Base-by-base conservation (phyloP, 2,888 invertebrate species). In the Lithophane socia region DNA sequence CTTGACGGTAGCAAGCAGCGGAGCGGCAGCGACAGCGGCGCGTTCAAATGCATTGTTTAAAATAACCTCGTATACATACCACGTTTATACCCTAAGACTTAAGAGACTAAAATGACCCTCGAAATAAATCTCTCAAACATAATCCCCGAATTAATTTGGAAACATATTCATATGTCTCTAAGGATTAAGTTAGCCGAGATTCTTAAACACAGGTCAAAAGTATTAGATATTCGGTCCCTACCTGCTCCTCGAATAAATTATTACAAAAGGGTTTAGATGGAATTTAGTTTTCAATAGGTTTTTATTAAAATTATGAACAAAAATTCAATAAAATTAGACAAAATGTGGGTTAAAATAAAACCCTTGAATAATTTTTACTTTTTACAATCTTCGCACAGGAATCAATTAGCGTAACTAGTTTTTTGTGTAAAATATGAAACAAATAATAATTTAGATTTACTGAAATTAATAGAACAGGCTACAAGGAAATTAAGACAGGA, bases 141-240 rank as follows among this genome's bases (percentile, higher is more conserved):
- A 85, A 87, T 87, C 87, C 87, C 66, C 60, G 82, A 86, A 88
- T 88, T 88, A 88, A 88, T 88, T 88, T 82, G 77, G 79, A 82
- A 88, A 83, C 87, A 87, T 87, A 86, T 88, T 88, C 88, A 85
- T 88, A 82, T 78, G 86, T 86, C 84, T 82, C 81, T 61, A 10
- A 67, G 86, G 87, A 82, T 88, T 87, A 84, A 75, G 80, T 83
- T 75, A 69, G 70, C 72, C 21, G 85, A 86, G 78, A 76, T 81
- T 84, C 79, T 88, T 81, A 80, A 80, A 80, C 66, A 80, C 77
- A 83, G 87, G 86, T 88, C 85, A 87, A 80, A 87, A 82, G 86
- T 84, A 85, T 81, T 76, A 79, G 77, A 75, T 78, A 75, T 65
- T 73, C 75, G 52, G 75, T 52, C 78, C 75, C 65, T 72, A 76